Evolutionary conservation across 2,888 invertebrate species (phyloP).

Genomic region (Embidobia sp.): DNA sequence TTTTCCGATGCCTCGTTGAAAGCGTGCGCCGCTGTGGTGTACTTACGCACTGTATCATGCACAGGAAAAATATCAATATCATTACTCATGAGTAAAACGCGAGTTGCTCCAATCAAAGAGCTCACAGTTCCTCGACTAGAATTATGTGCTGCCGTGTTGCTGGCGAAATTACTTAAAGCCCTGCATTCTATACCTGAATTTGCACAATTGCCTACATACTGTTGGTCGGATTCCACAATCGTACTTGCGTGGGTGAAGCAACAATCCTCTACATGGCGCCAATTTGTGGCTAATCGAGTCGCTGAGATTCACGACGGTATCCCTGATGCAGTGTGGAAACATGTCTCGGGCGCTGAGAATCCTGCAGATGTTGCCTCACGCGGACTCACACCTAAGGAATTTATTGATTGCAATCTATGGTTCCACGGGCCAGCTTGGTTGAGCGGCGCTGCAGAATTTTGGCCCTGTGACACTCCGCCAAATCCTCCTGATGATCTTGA

Average conservation of each 20-base stretch:
- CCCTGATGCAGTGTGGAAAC: not conserved
- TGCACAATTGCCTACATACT: not conserved
- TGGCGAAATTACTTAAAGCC: not conserved
- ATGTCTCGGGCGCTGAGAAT: not conserved
- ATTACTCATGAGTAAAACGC: not conserved
- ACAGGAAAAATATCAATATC: not conserved
- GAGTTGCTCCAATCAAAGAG: not conserved
- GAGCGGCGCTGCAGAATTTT: too few species aligned
- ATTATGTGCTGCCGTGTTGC: not conserved
- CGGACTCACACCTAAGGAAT: not conserved
- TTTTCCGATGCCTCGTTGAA: conserved; percentile 51
- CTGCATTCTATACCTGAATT: not conserved
- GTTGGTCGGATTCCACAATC: conserved; percentile 64
- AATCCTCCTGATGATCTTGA: too few species aligned
- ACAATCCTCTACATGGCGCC: not conserved
- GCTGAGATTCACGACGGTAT: too few species aligned
- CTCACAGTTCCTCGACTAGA: conserved; percentile 1
- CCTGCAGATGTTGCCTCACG: not conserved
- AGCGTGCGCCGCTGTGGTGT: conserved; percentile 38
- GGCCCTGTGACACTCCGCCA: too few species aligned
- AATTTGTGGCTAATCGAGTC: not conserved
- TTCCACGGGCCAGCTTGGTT: too few species aligned
- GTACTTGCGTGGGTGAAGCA: conserved; percentile 16
- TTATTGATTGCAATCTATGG: too few species aligned
- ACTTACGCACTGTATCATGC: not conserved